Evolutionary conservation across 2,888 invertebrate species (phyloP), one percentile per base, ranked within the genome.

Genomic region (Agrilus mali): DNA sequence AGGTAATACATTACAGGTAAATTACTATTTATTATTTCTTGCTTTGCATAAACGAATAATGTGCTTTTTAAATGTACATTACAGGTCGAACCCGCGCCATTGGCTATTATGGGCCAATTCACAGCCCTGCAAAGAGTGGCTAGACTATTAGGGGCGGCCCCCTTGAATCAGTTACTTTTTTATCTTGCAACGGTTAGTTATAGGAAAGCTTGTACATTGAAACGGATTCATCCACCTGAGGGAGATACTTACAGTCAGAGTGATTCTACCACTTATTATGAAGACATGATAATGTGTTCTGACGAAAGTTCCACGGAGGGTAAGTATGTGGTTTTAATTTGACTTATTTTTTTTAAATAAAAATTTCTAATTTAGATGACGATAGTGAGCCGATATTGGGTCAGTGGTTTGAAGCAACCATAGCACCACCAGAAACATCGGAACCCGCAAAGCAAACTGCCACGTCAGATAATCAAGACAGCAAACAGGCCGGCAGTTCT

Each of bases 261-360:
- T 4, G 94, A 93, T 68, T 92, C 92, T 8, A 92, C 92, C 38
- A 93, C 92, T n/a, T 94, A 90, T 69, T 93, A 92, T 66, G 93
- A 93, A 67, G 93, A 94, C 67, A 86, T 93, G 67, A 77, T 86
- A 44, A 86, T 92, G 58, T 89, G 88, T 63, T 89, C 90, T 0
- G 88, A 88, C 60, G 92, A 90, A 61, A 89, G 88, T 40, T 86
- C 87, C 45, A 86, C 84, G 35, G 90, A 90, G 67, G 89, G 88
- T 80, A 69, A 63, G 12, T 36, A 20, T 33, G 31, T 38, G 34
- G 15, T 22, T 42, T 35, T 37, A 31, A 32, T 4, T 35, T 15
- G 39, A 27, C 2, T 15, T 7, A 27, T 16, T 14, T 36, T 5
- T 38, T 12, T 7, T 47, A 22, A 14, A 38, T 38, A 27, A 40